Evolutionary conservation across 1,140 invertebrate species (phyloP).

Genomic region (Solenopsis fugax): DNA sequence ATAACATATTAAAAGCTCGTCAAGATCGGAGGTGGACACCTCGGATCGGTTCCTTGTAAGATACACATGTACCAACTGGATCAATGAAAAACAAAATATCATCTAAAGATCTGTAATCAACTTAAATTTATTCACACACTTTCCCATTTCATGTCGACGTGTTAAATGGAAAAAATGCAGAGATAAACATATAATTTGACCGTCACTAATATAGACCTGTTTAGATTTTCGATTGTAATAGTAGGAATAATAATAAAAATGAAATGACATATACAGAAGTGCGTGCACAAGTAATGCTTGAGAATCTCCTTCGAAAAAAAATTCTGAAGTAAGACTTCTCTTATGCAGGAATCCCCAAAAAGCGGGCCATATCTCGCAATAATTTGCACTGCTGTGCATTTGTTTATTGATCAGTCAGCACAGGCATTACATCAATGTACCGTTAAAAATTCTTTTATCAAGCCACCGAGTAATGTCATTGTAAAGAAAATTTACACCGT

Average conservation of each 20-base stretch:
- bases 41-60: too few species aligned
- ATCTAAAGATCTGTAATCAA: neutral
- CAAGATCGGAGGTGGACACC: too few species aligned
- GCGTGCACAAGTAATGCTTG: neutral
- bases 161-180: neutral
- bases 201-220: neutral
- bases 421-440: slow-evolving; percentile 26
- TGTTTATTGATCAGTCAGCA: slow-evolving; percentile 62
- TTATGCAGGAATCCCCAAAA: slow-evolving; percentile 26
- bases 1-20: too few species aligned
- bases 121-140: neutral
- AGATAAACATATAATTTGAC: slow-evolving; percentile 13
- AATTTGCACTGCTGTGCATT: slow-evolving; percentile 64
- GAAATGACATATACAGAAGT: neutral
- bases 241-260: neutral
- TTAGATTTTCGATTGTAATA: neutral
- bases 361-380: slow-evolving; percentile 33
- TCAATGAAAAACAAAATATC: neutral
- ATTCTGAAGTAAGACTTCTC: slow-evolving; percentile 57
- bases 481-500: neutral
- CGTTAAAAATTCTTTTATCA: slow-evolving; percentile 53
- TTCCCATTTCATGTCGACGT: neutral
- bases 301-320: slow-evolving; percentile 13
- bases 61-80: neutral
- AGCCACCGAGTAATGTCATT: neutral